A percentile compares a stretch with the other conserved stretches of the same genome.
Evolutionary conservation across 1,140 invertebrate species (phyloP).

Genomic region (Forficula auricularia): DNA sequence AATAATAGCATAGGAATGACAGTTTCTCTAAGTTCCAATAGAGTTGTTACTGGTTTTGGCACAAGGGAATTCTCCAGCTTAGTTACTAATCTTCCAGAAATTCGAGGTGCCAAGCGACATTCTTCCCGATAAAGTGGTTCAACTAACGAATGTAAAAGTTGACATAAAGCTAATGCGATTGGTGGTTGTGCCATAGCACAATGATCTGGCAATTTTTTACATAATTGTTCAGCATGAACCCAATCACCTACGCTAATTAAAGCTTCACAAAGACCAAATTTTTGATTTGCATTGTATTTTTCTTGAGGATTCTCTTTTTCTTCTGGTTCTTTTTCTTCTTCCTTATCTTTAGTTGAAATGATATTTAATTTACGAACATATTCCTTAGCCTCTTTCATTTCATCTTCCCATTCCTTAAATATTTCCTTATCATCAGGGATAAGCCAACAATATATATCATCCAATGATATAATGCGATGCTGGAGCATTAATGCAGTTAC

Average conservation of each 20-base stretch:
- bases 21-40: conserved; percentile 54
- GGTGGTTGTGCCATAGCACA: conserved; percentile 59
- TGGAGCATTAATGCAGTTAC: conserved; percentile 80
- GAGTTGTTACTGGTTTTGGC: conserved; percentile 37
- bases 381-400: conserved; percentile 67
- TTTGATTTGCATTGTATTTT: conserved; percentile 73
- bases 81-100: conserved; percentile 37
- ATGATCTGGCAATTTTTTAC: conserved; percentile 64
- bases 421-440: conserved; percentile 70
- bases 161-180: conserved; percentile 60
- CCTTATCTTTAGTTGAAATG: conserved; percentile 67
- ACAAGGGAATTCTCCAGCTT: conserved; percentile 38
- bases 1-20: conserved; percentile 74
- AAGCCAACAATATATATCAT: conserved; percentile 82
- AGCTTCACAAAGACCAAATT: conserved; percentile 79
- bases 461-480: conserved; percentile 64
- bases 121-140: conserved; percentile 71
- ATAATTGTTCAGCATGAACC: conserved; percentile 61
- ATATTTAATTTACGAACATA: conserved; percentile 73
- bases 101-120: conserved; percentile 50
- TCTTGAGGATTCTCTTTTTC: conserved; percentile 48
- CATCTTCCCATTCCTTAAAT: conserved; percentile 60
- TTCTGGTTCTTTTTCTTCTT: conserved; percentile 40
- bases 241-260: conserved; percentile 77
- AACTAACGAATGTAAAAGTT: conserved; percentile 66